Percentiles rank a stretch among this genome's conserved stretches.
Evolutionary conservation across 2,113 vertebrate genomes (phyloP).

Genomic region (Rhagologus leucostigma): DNA sequence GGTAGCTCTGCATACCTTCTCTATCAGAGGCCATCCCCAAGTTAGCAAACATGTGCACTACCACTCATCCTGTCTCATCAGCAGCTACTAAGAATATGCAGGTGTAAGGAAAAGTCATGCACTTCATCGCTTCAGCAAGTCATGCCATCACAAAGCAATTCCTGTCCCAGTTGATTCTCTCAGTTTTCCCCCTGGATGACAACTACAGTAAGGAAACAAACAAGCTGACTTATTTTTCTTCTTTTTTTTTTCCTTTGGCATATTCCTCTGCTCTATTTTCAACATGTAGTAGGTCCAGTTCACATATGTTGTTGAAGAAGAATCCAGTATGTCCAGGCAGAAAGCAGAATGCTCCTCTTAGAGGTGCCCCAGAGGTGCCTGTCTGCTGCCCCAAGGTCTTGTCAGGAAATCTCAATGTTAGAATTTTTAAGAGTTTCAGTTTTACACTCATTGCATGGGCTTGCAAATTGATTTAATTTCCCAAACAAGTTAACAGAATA

Average conservation of each 20-base stretch:
- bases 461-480: background rate
- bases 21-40: background rate
- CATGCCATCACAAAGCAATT: background rate
- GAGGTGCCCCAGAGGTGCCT: background rate
- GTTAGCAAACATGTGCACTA: slow-evolving; percentile 37
- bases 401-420: background rate
- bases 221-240: background rate
- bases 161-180: background rate
- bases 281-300: background rate
- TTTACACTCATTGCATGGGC: background rate
- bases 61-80: slow-evolving; percentile 25
- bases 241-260: background rate
- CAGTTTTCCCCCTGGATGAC: background rate
- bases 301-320: background rate
- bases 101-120: background rate
- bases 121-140: slow-evolving; percentile 10
- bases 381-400: background rate
- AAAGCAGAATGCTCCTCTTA: background rate
- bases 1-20: slow-evolving; percentile 17
- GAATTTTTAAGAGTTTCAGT: background rate
- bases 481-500: background rate
- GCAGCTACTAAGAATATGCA: slow-evolving; percentile 48
- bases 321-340: rapidly evolving
- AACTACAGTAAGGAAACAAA: background rate
- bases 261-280: background rate